A percentile compares a stretch with the other conserved stretches of the same genome.
These are phyloP conservation scores for Antheraea pernyi DNA, from an alignment of 1,140 invertebrate genomes.

Conservation along the genomic window DNA sequence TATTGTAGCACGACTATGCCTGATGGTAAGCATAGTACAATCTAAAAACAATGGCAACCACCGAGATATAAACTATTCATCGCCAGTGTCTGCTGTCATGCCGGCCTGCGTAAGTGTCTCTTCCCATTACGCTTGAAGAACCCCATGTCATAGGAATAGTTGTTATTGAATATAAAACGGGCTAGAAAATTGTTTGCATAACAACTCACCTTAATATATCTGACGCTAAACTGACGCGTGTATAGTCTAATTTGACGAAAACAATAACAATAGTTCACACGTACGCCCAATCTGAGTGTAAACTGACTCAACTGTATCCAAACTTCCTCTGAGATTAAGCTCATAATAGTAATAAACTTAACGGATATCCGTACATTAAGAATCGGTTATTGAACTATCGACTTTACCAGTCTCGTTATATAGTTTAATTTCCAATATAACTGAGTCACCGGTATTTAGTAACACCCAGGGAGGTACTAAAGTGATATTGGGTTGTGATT, in stretches of 20 bases:
- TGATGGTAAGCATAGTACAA: too few species aligned
- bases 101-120: too few species aligned
- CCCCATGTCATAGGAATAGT: too few species aligned
- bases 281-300: slow-evolving; percentile 8
- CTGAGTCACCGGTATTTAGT: background rate
- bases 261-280: slow-evolving; percentile 14
- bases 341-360: slow-evolving; percentile 14
- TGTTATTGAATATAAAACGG: too few species aligned
- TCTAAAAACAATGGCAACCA: too few species aligned
- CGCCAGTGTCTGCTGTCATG: too few species aligned
- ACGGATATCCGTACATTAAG: slow-evolving; percentile 10
- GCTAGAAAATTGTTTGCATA: too few species aligned
- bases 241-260: slow-evolving; percentile 1
- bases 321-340: slow-evolving; percentile 15
- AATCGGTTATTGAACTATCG: background rate
- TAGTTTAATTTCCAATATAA: background rate
- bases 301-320: slow-evolving; percentile 6
- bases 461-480: background rate
- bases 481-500: background rate
- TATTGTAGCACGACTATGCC: too few species aligned
- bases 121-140: too few species aligned
- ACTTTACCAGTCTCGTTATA: background rate
- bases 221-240: background rate
- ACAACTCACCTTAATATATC: too few species aligned
- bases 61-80: too few species aligned